Base-by-base conservation (phyloP, 1,140 invertebrate species). In the Meloidogyne chitwoodi region DNA sequence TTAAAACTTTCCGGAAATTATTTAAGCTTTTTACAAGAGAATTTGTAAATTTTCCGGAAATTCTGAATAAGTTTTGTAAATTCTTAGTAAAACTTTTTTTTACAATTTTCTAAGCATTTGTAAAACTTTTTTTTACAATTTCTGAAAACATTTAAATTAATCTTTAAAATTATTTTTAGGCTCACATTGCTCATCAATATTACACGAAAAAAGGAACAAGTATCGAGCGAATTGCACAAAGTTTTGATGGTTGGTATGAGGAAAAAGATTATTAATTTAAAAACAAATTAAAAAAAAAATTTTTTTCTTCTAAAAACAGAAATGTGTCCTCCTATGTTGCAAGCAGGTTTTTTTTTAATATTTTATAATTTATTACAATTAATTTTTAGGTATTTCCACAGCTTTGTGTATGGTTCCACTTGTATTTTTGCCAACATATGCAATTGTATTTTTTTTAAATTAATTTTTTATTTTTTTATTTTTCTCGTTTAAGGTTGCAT, bases 101-200 rank as follows among this genome's bases (percentile, higher is more conserved):
- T 44, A 44, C 12, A 12, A 1, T 2, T 44, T 44, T 44, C 11
- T 16, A 14, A 38, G 6, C 2, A 12, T 24, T 34, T 41, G 2
- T 2, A 63, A 0, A 11, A 69, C 6, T 68, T 12, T 14, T 2
- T 70, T 70, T 38, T 26, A 26, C 68, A 48, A 71, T 71, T 65
- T 44, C 5, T 27, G 12, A 41, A 29, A 44, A 70, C 10, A 38
- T 8, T 8, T 70, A 34, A 4, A 27, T 22, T 22, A 29, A 27
- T 65, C 68, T n/a, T n/a, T n/a, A n/a, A n/a, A n/a, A n/a, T 34
- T 64, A 14, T 41, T 44, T 48, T 76, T 83, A 83, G 14, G 84
- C 84, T 14, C 85, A 86, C 68, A 78, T 87, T 12, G 85, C 84
- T 22, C 84, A 86, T 62, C 84, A 84, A 62, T 83, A 72, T 64